Conservation (phyloP, 1,140 invertebrate genomes). For the Drosophila chauvacae region DNA sequence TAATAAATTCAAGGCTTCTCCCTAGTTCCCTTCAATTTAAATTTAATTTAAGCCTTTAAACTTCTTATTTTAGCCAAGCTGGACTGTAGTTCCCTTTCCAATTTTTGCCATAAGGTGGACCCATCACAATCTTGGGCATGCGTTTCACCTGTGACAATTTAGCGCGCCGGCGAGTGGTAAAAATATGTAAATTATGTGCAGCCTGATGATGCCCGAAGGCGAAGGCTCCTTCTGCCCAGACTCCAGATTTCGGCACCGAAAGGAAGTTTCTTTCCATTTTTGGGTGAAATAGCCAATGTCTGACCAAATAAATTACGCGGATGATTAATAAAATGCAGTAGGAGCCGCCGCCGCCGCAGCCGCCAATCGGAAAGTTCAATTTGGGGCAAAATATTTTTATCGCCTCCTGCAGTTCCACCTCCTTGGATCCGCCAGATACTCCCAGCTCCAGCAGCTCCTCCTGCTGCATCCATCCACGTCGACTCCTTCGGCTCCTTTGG, state of each 20-base stretch:
- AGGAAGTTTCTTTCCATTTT: conserved; percentile 76
- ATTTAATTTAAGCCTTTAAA: background rate
- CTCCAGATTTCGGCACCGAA: background rate
- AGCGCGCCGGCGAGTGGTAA: conserved; percentile 54
- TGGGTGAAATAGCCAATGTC: conserved; percentile 73
- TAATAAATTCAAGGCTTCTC: background rate
- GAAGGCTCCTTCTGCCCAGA: background rate
- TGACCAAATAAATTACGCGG: conserved; percentile 82
- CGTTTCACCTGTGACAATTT: conserved; percentile 81
- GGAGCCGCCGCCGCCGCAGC: conserved; percentile 22
- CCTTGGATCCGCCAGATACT: background rate
- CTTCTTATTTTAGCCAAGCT: conserved; percentile 1
- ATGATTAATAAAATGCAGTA: conserved; percentile 80
- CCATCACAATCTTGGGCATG: conserved; percentile 39
- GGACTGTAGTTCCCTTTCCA: conserved; percentile 15
- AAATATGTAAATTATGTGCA: conserved; percentile 73
- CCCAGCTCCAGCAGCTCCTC: conserved; percentile 2
- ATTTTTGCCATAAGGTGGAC: background rate
- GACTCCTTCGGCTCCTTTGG: conserved; percentile 47
- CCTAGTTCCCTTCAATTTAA: background rate
- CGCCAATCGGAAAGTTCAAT: conserved; percentile 63
- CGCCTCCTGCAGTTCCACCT: conserved; percentile 38
- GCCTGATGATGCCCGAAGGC: conserved; percentile 49
- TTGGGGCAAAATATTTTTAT: conserved; percentile 82
- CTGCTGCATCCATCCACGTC: background rate